phyloP scores from a whole-genome alignment of 2,113 vertebrate genomes.

The Nipponia nippon region DNA sequence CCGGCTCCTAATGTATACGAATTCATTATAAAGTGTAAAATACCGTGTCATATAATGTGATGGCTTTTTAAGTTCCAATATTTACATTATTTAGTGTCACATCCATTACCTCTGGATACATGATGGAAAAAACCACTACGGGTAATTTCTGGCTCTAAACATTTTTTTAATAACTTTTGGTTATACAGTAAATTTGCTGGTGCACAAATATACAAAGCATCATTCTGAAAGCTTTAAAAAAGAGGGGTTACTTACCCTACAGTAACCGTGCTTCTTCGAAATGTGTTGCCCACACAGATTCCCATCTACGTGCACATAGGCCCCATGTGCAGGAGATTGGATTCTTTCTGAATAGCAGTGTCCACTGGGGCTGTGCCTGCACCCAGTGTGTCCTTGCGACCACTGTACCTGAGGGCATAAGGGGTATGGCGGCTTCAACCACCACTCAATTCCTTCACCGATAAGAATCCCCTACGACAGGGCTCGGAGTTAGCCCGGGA shows the following conservation, averaged over 20 bases:
- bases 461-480: constrained; percentile 53
- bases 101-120: not conserved
- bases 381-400: constrained; percentile 71
- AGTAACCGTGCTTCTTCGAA: constrained; percentile 71
- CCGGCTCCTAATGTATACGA: not conserved
- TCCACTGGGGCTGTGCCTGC: constrained; percentile 70
- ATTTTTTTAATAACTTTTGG: not conserved
- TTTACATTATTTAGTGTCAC: not conserved
- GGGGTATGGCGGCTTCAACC: constrained; percentile 70
- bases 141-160: not conserved
- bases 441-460: constrained; percentile 62
- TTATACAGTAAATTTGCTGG: not conserved
- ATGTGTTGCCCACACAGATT: constrained; percentile 71
- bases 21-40: not conserved
- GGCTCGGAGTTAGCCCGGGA: constrained; percentile 39
- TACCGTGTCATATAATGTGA: not conserved
- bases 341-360: constrained; percentile 71
- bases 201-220: constrained; percentile 50
- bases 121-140: not conserved
- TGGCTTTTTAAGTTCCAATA: not conserved
- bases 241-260: constrained; percentile 70
- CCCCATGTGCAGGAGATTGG: constrained; percentile 68
- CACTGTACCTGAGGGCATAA: constrained; percentile 71
- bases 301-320: constrained; percentile 69
- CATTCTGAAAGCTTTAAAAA: constrained; percentile 61